Percentiles rank a stretch among this genome's conserved stretches.
Conservation (phyloP, 2,113 vertebrate genomes). For the Condylura cristata region DNA sequence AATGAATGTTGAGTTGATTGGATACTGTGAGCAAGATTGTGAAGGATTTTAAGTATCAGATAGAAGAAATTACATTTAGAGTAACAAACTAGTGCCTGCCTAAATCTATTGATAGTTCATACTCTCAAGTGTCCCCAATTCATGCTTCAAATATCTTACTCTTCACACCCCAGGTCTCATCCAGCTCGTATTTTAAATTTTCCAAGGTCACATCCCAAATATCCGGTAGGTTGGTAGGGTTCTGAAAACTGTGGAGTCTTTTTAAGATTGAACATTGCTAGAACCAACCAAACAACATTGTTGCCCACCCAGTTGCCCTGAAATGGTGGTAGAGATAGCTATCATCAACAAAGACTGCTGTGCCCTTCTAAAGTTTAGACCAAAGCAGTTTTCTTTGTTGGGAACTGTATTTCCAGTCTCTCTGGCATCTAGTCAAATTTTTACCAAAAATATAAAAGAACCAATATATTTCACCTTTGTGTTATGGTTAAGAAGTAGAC, state of each 20-base stretch:
- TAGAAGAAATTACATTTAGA: background rate
- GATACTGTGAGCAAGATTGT: background rate
- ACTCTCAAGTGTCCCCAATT: background rate
- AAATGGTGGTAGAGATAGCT: background rate
- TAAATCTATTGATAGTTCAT: background rate
- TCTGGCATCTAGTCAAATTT: background rate
- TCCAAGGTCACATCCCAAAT: background rate
- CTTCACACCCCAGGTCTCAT: background rate
- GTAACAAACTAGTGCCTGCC: background rate
- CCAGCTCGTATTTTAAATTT: background rate
- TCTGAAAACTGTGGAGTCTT: background rate
- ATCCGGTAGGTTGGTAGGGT: background rate
- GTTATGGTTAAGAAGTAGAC: background rate
- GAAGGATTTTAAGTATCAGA: background rate
- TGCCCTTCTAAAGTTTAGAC: background rate
- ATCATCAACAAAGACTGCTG: background rate
- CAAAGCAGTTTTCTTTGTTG: background rate
- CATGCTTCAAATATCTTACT: background rate
- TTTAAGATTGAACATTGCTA: background rate
- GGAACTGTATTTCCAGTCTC: background rate
- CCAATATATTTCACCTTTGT: background rate
- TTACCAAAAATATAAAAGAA: background rate
- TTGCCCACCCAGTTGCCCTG: background rate
- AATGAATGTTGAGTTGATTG: background rate
- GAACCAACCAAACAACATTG: background rate